Percentiles rank a stretch among this genome's conserved stretches.
Evolutionary conservation across 2,113 vertebrate genomes (phyloP).

Genomic region (Tetrao urogallus): DNA sequence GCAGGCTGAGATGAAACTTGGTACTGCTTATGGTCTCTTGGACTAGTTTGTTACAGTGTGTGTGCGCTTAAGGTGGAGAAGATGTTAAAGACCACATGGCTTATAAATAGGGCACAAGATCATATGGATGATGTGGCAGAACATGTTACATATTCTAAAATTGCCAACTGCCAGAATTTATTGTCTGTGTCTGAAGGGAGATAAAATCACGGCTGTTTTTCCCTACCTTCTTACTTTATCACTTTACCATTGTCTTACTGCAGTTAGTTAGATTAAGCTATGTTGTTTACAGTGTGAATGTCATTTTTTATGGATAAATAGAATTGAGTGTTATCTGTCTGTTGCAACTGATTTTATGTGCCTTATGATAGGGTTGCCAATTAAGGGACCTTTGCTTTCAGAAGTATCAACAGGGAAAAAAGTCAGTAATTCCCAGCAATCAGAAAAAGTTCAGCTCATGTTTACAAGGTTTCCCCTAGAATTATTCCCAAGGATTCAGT

Average conservation of each 20-base stretch:
- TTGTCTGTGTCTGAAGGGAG: not conserved
- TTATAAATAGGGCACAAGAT: not conserved
- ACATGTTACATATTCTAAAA: not conserved
- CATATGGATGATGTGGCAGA: not conserved
- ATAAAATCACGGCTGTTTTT: not conserved
- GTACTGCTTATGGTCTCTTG: not conserved
- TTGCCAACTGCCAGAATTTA: not conserved
- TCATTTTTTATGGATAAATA: not conserved
- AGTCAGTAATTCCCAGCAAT: not conserved
- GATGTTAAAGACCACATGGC: not conserved
- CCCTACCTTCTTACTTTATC: not conserved
- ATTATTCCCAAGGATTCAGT: not conserved
- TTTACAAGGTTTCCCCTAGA: constrained; percentile 13
- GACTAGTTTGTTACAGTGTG: not conserved
- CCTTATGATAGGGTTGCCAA: not conserved
- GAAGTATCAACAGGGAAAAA: not conserved
- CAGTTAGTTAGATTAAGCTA: not conserved
- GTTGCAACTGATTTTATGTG: not conserved
- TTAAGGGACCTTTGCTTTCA: not conserved
- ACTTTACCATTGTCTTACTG: not conserved
- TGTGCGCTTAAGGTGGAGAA: not conserved
- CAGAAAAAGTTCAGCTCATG: not conserved
- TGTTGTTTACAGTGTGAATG: not conserved
- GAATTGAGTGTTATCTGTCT: not conserved
- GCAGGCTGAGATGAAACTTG: not conserved